phyloP scores from a whole-genome alignment of 1,140 invertebrate species.

The Vanessa tameamea region DNA sequence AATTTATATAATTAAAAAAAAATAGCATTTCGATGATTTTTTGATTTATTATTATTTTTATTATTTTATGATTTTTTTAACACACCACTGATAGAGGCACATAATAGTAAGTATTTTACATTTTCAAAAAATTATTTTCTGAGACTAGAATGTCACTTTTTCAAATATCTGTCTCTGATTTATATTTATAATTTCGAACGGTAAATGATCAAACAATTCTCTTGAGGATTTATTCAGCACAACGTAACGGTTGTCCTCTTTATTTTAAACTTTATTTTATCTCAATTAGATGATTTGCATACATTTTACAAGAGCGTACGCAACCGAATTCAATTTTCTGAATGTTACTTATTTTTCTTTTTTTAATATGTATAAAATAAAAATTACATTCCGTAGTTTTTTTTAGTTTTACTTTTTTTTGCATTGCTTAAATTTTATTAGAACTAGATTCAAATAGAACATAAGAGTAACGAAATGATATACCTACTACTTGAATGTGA shows the following conservation, averaged over 20 bases:
- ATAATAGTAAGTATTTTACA: not conserved
- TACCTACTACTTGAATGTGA: not conserved
- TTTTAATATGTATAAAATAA: too few species aligned
- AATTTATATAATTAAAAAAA: too few species aligned
- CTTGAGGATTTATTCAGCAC: constrained; percentile 17
- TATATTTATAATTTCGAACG: constrained; percentile 18
- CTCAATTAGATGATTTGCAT: not conserved
- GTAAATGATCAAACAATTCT: constrained; percentile 22
- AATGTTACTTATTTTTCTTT: not conserved
- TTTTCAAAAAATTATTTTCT: not conserved
- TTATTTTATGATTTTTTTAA: not conserved
- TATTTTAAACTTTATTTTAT: constrained; percentile 13
- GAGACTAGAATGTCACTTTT: not conserved
- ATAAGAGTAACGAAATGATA: not conserved
- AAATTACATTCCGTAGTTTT: too few species aligned
- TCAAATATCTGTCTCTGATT: not conserved
- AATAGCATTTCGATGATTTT: too few species aligned
- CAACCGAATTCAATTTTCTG: not conserved
- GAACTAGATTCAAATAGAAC: not conserved
- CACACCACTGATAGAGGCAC: not conserved
- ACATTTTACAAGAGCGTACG: not conserved
- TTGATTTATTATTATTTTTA: too few species aligned
- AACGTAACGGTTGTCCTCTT: constrained; percentile 27
- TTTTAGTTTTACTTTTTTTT: not conserved
- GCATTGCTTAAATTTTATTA: not conserved